These are phyloP conservation scores for Xerus inauris DNA, from an alignment of 2,113 vertebrate genomes.

Conservation along the genomic window DNA sequence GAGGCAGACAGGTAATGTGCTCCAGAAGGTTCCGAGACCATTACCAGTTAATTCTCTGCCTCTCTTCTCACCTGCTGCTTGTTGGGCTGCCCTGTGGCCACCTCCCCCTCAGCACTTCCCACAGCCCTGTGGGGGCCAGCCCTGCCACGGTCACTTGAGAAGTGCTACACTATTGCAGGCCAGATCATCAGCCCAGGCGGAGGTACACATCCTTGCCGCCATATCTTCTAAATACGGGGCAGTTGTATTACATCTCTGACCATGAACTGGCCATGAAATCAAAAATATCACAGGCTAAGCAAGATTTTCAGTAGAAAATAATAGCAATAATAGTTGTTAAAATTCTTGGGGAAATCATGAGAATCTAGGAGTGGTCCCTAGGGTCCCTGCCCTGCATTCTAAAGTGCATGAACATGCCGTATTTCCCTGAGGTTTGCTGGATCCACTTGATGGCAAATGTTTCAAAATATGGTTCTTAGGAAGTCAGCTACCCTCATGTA, in stretches of 20 bases:
- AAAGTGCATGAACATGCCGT: neutral
- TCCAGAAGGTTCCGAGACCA: neutral
- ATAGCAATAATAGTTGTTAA: neutral
- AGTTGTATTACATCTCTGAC: neutral
- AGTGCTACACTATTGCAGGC: neutral
- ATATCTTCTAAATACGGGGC: neutral
- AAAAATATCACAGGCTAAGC: neutral
- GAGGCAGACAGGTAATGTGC: neutral
- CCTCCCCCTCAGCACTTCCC: neutral
- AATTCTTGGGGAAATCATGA: neutral
- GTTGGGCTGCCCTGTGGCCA: neutral
- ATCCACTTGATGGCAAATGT: neutral
- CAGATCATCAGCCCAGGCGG: neutral
- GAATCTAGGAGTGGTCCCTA: neutral
- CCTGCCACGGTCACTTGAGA: neutral
- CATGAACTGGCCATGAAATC: neutral
- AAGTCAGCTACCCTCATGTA: neutral
- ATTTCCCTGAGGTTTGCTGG: neutral
- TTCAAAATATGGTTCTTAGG: neutral
- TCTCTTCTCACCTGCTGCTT: neutral
- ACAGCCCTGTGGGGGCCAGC: neutral
- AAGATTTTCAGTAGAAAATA: neutral
- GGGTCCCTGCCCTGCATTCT: neutral
- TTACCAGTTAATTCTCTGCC: neutral
- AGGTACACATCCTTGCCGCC: neutral